Conservation (phyloP, 2,888 invertebrate genomes). For the Phlogophora meticulosa region DNA sequence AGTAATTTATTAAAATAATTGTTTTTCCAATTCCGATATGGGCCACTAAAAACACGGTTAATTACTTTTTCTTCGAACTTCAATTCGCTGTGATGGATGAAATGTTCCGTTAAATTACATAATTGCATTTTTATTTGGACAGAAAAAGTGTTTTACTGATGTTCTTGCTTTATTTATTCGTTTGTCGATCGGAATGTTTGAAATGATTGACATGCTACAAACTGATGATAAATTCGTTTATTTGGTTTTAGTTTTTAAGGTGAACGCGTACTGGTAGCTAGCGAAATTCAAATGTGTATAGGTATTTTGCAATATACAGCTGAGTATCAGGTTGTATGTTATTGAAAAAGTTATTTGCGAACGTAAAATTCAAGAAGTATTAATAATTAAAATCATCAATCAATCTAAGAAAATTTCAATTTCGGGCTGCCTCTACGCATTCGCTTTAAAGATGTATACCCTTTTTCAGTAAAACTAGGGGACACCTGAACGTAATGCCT, state of each 20-base stretch:
- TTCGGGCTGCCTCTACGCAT: too few relatives aligned
- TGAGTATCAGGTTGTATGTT: too few relatives aligned
- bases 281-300: too few relatives aligned
- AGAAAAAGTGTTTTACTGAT: slow-evolving; percentile 19
- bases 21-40: slow-evolving; percentile 28
- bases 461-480: too few relatives aligned
- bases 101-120: slow-evolving; percentile 51
- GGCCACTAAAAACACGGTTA: slow-evolving; percentile 28
- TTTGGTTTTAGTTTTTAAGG: too few relatives aligned
- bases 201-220: not conserved
- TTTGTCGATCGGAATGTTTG: slow-evolving; percentile 13
- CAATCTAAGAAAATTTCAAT: too few relatives aligned
- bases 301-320: too few relatives aligned
- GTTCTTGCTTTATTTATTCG: slow-evolving; percentile 37
- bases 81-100: slow-evolving; percentile 36
- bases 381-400: too few relatives aligned
- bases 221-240: slow-evolving; percentile 2
- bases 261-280: too few relatives aligned
- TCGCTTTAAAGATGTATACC: too few relatives aligned
- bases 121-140: slow-evolving; percentile 40
- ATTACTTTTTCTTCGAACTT: slow-evolving; percentile 40
- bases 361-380: too few relatives aligned
- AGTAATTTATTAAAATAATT: slow-evolving; percentile 9
- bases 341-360: not conserved
- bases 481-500: too few relatives aligned